Conservation (phyloP, 1,140 invertebrate species). For the Phortica variegata region DNA sequence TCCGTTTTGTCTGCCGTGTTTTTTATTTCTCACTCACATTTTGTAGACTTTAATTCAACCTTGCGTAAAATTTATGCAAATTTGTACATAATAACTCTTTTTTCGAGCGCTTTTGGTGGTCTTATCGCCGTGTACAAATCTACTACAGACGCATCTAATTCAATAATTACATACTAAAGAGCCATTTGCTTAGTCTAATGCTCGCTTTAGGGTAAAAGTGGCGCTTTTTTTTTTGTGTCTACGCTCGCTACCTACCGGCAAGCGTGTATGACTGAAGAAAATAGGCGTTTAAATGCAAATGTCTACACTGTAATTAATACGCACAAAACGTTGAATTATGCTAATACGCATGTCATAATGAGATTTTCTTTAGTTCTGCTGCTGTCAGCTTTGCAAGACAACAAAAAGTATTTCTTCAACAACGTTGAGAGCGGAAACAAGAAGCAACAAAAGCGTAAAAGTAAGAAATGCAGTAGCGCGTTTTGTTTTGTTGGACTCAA, state of each 20-base stretch:
- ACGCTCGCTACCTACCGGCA: too few relatives aligned
- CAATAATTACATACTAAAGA: constrained; percentile 38
- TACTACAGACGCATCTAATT: constrained; percentile 49
- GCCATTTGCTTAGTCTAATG: not conserved
- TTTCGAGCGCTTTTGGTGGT: constrained; percentile 47
- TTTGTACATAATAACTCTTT: constrained; percentile 53
- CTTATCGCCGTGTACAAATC: constrained; percentile 19
- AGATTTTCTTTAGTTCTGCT: constrained; percentile 12
- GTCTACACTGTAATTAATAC: constrained; percentile 52
- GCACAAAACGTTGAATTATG: constrained; percentile 53
- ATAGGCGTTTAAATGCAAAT: constrained; percentile 55
- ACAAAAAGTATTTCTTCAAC: constrained; percentile 1
- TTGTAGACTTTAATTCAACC: too few relatives aligned
- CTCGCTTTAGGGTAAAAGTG: too few relatives aligned
- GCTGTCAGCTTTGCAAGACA: not conserved
- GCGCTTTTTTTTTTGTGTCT: too few relatives aligned
- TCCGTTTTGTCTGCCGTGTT: not conserved
- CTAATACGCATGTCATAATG: constrained; percentile 46
- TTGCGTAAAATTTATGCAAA: constrained; percentile 55
- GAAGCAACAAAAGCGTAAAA: too few relatives aligned
- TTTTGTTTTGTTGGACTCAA: too few relatives aligned
- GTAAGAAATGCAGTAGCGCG: too few relatives aligned
- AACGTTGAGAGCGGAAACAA: constrained; percentile 6
- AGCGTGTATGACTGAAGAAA: too few relatives aligned
- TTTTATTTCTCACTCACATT: not conserved